Evolutionary conservation across 2,888 invertebrate species (phyloP), one percentile per base, ranked within the genome.

Genomic region (Leptothorax acervorum): DNA sequence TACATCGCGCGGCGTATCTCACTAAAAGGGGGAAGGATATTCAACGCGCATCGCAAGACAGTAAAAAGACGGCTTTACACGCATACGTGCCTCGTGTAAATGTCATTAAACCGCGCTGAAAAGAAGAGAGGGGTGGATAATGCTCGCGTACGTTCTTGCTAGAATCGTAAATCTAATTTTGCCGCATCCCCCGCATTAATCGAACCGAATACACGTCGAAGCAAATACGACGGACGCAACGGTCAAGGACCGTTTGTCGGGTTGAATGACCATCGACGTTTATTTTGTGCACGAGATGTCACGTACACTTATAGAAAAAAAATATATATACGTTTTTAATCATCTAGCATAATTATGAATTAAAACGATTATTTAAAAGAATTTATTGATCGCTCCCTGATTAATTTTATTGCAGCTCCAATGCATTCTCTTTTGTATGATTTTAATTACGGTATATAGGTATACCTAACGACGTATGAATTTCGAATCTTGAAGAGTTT

Each of bases 31-130:
- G 6, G 11, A 60, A 60, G 60, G 8, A 79, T 71, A 60, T 79
- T 60, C 79, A 48, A 28, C 18, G 79, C 15, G 78, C 68, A 42
- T 78, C 68, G 53, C 51, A 23, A 51, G 11, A 57, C 66, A 9
- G 28, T 39, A 81, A 81, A 81, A 71, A 35, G 35, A 18, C 35
- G 39, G 60, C 23, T 60, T 73, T 62, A 51, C 73, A 39, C 48
- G 39, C 48, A 28, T 62, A 73, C 55, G 68, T 78, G 78, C 55
- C 45, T 45, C 42, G 68, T 55, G 55, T 71, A 62, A 48, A 71
- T 1, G 48, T 73, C 45, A 42, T 81, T 73, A 81, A 81, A 18
- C 15, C 51, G 2, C 15, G 62, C 15, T 28, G 60, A 39, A 73
- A 73, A 73, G 42, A 39, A 55, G 48, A 48, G 71, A 39, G 12